Conservation (phyloP, 2,888 invertebrate genomes). For the Danaus chrysippus region DNA sequence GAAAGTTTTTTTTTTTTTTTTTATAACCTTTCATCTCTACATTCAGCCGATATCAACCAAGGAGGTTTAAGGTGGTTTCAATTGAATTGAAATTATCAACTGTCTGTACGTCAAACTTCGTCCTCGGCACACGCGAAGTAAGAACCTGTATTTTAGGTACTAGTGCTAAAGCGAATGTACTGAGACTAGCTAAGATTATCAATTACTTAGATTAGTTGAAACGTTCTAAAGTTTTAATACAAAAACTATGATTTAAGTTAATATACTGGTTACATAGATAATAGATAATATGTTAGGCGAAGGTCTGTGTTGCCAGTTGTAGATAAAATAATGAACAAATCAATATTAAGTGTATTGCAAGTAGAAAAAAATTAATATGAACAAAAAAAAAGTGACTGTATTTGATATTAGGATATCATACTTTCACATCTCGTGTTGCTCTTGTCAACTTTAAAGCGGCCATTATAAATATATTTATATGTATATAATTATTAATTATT, state of each 20-base stretch:
- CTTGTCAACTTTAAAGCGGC: slow-evolving; percentile 14
- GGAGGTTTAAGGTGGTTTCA: background rate
- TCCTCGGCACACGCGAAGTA: slow-evolving; percentile 40
- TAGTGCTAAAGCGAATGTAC: slow-evolving; percentile 23
- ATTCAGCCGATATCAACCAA: background rate
- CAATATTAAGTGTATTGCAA: too few relatives aligned
- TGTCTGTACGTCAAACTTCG: slow-evolving; percentile 14
- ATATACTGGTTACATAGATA: background rate
- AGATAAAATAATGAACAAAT: too few relatives aligned
- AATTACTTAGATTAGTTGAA: slow-evolving; percentile 10
- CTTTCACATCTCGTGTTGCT: slow-evolving; percentile 20
- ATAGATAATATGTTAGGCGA: too few relatives aligned
- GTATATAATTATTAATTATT: background rate
- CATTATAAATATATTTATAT: background rate
- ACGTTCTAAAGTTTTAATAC: background rate
- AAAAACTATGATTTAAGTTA: background rate
- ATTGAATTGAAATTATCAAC: background rate
- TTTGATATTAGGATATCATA: slow-evolving; percentile 15
- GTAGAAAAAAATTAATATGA: too few relatives aligned
- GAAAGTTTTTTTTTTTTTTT: slow-evolving; percentile 5
- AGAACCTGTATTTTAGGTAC: slow-evolving; percentile 32
- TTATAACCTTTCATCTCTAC: background rate
- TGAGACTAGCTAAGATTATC: slow-evolving; percentile 17
- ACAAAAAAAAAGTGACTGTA: background rate
- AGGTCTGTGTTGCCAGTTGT: too few relatives aligned